phyloP scores from a whole-genome alignment of 1,140 invertebrate species.

The Macrotrachela quadricornifera region DNA sequence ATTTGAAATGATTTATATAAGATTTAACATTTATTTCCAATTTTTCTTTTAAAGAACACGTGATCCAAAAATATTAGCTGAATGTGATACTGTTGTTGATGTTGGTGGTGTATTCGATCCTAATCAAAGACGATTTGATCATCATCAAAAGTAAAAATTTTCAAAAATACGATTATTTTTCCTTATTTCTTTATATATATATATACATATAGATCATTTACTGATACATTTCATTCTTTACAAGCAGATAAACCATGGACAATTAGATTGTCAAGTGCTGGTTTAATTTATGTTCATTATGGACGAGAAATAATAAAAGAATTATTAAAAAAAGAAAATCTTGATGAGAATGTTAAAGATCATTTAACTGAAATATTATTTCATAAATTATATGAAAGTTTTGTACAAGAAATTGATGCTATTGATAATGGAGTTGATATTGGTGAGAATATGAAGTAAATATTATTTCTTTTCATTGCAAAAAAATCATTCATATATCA shows the following conservation, averaged over 20 bases:
- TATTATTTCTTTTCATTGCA: not conserved
- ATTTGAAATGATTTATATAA: not conserved
- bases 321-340: conserved; percentile 16
- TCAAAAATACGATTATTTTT: conserved; percentile 1
- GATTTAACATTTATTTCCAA: not conserved
- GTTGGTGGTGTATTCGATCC: conserved; percentile 74
- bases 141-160: conserved; percentile 56
- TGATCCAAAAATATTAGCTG: conserved; percentile 42
- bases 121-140: conserved; percentile 57
- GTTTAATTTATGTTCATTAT: conserved; percentile 72
- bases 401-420: conserved; percentile 81
- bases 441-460: conserved; percentile 44
- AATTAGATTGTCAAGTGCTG: conserved; percentile 73
- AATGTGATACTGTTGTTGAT: conserved; percentile 84
- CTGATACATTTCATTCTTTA: conserved; percentile 40
- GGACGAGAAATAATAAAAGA: conserved; percentile 52
- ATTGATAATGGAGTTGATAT: conserved; percentile 73
- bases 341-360: not conserved
- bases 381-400: conserved; percentile 60
- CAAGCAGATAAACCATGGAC: conserved; percentile 34
- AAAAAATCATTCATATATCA: conserved; percentile 9
- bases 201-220: conserved; percentile 41
- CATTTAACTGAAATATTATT: conserved; percentile 40
- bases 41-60: conserved; percentile 33
- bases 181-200: conserved; percentile 7